Percentiles rank a stretch among this genome's conserved stretches.
These are phyloP conservation scores for Lobophora halterata DNA, from an alignment of 2,888 invertebrate genomes.

Conservation along the genomic window DNA sequence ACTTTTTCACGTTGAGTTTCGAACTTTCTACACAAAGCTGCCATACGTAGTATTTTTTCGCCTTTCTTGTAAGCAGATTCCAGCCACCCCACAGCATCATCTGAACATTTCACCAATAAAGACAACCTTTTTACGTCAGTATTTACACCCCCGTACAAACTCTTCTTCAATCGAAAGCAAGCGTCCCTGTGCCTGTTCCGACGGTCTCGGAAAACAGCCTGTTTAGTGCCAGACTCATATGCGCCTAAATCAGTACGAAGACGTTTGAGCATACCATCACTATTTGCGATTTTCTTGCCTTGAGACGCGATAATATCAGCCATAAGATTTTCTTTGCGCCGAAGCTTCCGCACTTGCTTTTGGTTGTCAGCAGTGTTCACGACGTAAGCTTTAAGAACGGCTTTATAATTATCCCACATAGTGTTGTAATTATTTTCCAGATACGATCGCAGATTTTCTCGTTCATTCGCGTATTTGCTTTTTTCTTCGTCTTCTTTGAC, in stretches of 20 bases:
- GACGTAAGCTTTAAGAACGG: conserved; percentile 60
- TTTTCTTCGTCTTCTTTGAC: conserved; percentile 70
- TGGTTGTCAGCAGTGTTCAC: conserved; percentile 64
- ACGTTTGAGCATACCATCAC: conserved; percentile 55
- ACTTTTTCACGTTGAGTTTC: conserved; percentile 79
- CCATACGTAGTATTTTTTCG: conserved; percentile 73
- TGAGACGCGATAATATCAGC: conserved; percentile 70
- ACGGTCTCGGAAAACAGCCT: conserved; percentile 66
- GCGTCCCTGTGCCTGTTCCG: conserved; percentile 63
- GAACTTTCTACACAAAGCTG: conserved; percentile 77
- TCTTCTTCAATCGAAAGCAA: conserved; percentile 53
- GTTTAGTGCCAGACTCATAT: conserved; percentile 71
- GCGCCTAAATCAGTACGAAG: conserved; percentile 60
- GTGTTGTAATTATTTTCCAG: conserved; percentile 61
- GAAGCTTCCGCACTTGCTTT: conserved; percentile 61
- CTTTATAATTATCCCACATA: conserved; percentile 68
- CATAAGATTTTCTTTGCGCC: conserved; percentile 67
- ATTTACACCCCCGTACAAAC: conserved; percentile 47
- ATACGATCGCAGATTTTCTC: conserved; percentile 60
- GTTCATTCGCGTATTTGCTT: conserved; percentile 50
- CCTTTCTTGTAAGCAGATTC: conserved; percentile 65
- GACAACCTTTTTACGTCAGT: conserved; percentile 53
- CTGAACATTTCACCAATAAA: conserved; percentile 57
- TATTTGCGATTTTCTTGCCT: conserved; percentile 65
- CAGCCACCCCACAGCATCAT: conserved; percentile 63